phyloP scores from a whole-genome alignment of 2,113 vertebrate species.

The Euleptes europaea region DNA sequence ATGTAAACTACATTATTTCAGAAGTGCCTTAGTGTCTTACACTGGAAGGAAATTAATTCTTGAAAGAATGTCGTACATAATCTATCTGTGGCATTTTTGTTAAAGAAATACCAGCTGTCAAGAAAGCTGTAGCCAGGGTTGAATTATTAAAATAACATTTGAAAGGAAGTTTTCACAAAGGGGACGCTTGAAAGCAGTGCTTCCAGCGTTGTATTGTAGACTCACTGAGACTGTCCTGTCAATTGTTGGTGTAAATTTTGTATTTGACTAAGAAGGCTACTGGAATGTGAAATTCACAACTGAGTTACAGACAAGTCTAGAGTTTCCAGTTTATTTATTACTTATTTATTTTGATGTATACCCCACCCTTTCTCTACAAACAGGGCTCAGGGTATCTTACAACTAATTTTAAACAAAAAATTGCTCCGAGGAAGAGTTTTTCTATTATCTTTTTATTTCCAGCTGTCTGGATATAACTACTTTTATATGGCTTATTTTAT shows the following conservation, averaged over 20 bases:
- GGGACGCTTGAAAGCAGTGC: conserved; percentile 19
- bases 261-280: not conserved
- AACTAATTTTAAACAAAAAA: too few species aligned
- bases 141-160: conserved; percentile 57
- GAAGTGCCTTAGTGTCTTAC: conserved; percentile 50
- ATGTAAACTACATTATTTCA: conserved; percentile 25
- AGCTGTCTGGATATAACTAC: too few species aligned
- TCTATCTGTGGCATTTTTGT: conserved; percentile 58
- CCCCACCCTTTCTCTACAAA: too few species aligned
- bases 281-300: not conserved
- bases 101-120: conserved; percentile 67
- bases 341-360: too few species aligned
- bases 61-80: conserved; percentile 64
- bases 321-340: too few species aligned
- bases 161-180: conserved; percentile 51
- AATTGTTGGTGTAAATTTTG: not conserved
- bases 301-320: too few species aligned
- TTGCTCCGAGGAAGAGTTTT: too few species aligned
- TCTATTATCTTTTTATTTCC: too few species aligned
- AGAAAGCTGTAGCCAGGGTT: conserved; percentile 56
- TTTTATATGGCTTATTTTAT: too few species aligned
- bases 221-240: not conserved
- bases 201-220: not conserved
- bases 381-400: too few species aligned
- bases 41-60: conserved; percentile 69